Percentiles rank a stretch among this genome's conserved stretches.
These are phyloP conservation scores for Drosophila guanche DNA, from an alignment of 1,140 invertebrate genomes.

Conservation along the genomic window DNA sequence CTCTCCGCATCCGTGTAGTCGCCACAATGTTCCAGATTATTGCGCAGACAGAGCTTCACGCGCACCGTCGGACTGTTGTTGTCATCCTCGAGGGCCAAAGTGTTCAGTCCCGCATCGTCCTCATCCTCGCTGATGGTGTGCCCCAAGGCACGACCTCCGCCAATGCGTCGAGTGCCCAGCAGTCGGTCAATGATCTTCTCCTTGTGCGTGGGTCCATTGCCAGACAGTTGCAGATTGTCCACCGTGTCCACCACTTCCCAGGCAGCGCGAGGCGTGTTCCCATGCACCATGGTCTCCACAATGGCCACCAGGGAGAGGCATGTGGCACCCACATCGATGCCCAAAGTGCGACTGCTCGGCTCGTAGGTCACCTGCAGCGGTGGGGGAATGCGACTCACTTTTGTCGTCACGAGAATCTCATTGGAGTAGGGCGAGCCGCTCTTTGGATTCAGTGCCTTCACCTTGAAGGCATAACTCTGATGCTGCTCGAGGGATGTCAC, in stretches of 20 bases:
- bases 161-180: slow-evolving; percentile 73
- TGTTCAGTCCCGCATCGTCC: slow-evolving; percentile 84
- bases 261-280: slow-evolving; percentile 85
- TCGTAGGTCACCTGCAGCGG: slow-evolving; percentile 92
- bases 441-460: slow-evolving; percentile 93
- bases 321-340: slow-evolving; percentile 90
- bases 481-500: slow-evolving; percentile 92
- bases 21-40: slow-evolving; percentile 91
- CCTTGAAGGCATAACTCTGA: slow-evolving; percentile 92
- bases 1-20: slow-evolving; percentile 92
- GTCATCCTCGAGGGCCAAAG: slow-evolving; percentile 84
- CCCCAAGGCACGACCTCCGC: slow-evolving; percentile 84
- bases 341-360: slow-evolving; percentile 88
- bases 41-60: slow-evolving; percentile 90
- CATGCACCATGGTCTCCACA: slow-evolving; percentile 87
- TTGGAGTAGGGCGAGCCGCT: slow-evolving; percentile 93
- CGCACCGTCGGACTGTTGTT: slow-evolving; percentile 87
- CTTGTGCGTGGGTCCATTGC: slow-evolving; percentile 87
- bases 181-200: slow-evolving; percentile 87
- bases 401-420: slow-evolving; percentile 90
- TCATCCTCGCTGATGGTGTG: slow-evolving; percentile 80
- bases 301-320: slow-evolving; percentile 89
- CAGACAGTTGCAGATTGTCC: slow-evolving; percentile 87
- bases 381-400: slow-evolving; percentile 92
- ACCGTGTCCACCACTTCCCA: slow-evolving; percentile 90